These are phyloP conservation scores for Siphamia tubifer DNA, from an alignment of 2,113 vertebrate genomes.

Conservation along the genomic window DNA sequence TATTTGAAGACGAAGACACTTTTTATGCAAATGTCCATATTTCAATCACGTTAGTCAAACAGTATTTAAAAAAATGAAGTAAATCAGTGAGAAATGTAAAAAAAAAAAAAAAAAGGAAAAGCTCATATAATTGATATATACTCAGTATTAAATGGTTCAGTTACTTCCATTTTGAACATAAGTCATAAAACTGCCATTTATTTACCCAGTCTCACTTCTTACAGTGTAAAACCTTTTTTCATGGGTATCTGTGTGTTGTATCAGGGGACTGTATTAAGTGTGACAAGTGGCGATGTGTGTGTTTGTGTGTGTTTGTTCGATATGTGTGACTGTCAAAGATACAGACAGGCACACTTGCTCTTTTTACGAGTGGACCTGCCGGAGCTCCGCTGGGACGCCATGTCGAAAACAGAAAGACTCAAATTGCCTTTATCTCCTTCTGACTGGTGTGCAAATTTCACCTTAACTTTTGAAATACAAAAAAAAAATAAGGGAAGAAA, in stretches of 20 bases:
- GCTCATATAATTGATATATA: too few relatives aligned
- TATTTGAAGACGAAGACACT: too few relatives aligned
- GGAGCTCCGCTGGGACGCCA: slow-evolving; percentile 29
- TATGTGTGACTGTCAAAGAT: slow-evolving; percentile 49
- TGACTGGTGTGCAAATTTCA: background rate
- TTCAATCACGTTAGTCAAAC: too few relatives aligned
- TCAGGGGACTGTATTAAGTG: slow-evolving; percentile 40
- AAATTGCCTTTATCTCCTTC: background rate
- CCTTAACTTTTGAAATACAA: background rate
- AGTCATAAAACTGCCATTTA: too few relatives aligned
- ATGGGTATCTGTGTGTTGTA: slow-evolving; percentile 4
- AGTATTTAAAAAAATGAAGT: too few relatives aligned
- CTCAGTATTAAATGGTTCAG: too few relatives aligned
- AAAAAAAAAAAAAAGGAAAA: too few relatives aligned
- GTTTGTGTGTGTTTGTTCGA: slow-evolving; percentile 23
- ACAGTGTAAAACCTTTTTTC: slow-evolving; percentile 15
- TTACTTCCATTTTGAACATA: too few relatives aligned
- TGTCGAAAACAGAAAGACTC: slow-evolving; percentile 3
- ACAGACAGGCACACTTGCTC: slow-evolving; percentile 53
- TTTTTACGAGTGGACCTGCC: slow-evolving; percentile 48
- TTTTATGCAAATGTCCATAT: too few relatives aligned
- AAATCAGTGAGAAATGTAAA: too few relatives aligned
- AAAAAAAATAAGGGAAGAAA: background rate
- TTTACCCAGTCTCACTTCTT: too few relatives aligned
- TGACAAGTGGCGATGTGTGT: slow-evolving; percentile 34